Evolutionary conservation across 30 jellyfish, hydroid and myxozoan genomes (phyloP), one percentile per base, ranked within the genome.

Genomic region (Pseudorhiza aurosa): DNA sequence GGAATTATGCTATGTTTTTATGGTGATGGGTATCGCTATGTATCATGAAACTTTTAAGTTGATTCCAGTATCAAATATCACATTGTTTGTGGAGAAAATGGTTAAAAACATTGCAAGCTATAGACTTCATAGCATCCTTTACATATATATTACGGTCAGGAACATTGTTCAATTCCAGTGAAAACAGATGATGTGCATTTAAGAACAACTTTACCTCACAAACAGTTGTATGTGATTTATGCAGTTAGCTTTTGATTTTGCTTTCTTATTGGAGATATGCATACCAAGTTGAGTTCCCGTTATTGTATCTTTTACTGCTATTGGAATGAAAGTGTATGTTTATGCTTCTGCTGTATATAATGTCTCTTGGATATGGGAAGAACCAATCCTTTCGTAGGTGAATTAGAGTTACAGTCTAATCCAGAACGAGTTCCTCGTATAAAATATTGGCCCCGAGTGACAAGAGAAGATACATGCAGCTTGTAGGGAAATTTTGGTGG

Each of bases 241-340:
- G 53, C 77, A 75, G 87, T 67, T 78, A 65, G 75, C 85, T 80
- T 63, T 40, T 80, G 91, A 64, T 80, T 40, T 80, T 80, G 84
- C 91, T 80, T 71, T 51, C 90, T 78, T 60, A 63, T 80, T 65
- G 91, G 91, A 64, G 91, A 60, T 18, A 29, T 26, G 36, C 27
- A 64, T 29, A 53, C 67, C 67, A 53, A 59, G 75, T 70, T 58
- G 40, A 46, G 67, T 64, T 62, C 81, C 89, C 32, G 57, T 77
- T 77, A 22, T 77, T 53, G 44, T 77, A 73, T 73, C 86, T 73
- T 32, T 73, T 12, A 73, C 56, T 30, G 27, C 27, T 40, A 33
- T 14, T 14, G 77, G 77, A 64, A 18, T 11, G 77, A 64, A 64
- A 29, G n/a, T 64, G 28, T 31, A 14, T 64, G 58, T 64, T 10